A percentile compares a stretch with the other conserved stretches of the same genome.
Evolutionary conservation across 2,888 invertebrate genomes (phyloP).

Genomic region (Anagyrus pseudococci): DNA sequence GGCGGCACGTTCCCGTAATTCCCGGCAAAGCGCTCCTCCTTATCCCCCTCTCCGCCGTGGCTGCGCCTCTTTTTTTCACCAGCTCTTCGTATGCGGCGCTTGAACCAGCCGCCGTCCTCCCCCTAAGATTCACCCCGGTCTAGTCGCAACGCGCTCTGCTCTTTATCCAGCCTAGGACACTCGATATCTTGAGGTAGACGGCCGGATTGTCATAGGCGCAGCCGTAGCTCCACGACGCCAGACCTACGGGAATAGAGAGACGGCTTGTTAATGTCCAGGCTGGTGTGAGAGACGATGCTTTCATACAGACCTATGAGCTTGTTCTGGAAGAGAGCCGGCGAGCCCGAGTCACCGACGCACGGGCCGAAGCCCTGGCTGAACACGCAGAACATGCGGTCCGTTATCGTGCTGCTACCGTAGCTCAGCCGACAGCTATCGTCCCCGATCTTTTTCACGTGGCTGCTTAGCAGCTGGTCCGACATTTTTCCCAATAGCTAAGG

Average conservation of each 20-base stretch:
- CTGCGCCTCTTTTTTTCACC: no score
- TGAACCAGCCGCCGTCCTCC: background rate
- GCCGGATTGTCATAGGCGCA: constrained; percentile 47
- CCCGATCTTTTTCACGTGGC: constrained; percentile 42
- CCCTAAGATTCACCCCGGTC: background rate
- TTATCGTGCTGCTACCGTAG: constrained; percentile 39
- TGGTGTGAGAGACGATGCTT: no score
- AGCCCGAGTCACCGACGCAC: constrained; percentile 51
- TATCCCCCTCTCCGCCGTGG: no score
- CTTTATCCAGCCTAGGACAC: constrained; percentile 47
- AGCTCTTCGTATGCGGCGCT: background rate
- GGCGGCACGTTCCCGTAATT: no score
- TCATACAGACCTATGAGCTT: constrained; percentile 43
- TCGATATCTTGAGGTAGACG: constrained; percentile 44
- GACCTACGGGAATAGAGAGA: constrained; percentile 37
- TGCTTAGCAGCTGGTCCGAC: constrained; percentile 42
- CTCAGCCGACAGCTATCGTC: constrained; percentile 38
- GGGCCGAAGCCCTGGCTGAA: constrained; percentile 40
- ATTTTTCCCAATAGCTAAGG: constrained; percentile 44
- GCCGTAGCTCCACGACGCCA: constrained; percentile 48
- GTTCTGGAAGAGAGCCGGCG: constrained; percentile 42
- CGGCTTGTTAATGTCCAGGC: background rate
- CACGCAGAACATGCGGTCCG: constrained; percentile 48
- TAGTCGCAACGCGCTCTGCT: background rate
- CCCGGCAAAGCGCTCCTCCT: no score